These are phyloP conservation scores for Emydura subglobosa DNA, from an alignment of 2,113 vertebrate species.

Conservation along the genomic window DNA sequence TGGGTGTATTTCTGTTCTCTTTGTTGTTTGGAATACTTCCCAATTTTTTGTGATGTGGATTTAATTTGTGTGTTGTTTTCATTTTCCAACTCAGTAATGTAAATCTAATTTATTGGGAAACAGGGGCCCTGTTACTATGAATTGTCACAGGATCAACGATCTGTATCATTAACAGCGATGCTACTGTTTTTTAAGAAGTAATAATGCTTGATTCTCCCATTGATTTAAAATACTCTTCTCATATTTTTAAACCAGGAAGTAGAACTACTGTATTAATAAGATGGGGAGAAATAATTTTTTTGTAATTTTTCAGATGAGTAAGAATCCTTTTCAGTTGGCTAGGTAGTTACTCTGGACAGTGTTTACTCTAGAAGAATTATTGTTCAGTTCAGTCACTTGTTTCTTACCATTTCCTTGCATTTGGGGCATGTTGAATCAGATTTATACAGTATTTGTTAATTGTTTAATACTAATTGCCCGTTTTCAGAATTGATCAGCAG, in stretches of 20 bases:
- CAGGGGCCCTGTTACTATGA: neutral
- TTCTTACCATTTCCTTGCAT: neutral
- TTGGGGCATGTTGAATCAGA: neutral
- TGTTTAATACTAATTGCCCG: neutral
- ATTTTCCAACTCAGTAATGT: neutral
- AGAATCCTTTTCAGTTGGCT: neutral
- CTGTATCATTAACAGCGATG: neutral
- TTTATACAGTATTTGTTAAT: neutral
- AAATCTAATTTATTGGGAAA: neutral
- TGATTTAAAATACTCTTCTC: neutral
- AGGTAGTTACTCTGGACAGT: neutral
- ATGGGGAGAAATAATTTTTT: neutral
- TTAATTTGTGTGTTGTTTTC: neutral
- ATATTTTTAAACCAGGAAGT: neutral
- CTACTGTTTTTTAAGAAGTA: neutral
- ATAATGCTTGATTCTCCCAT: neutral
- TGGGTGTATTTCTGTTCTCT: neutral
- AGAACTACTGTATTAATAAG: neutral
- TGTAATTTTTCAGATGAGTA: neutral
- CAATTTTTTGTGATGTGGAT: neutral
- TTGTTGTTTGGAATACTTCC: neutral
- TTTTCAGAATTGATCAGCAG: neutral
- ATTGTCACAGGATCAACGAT: neutral
- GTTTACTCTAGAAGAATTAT: neutral
- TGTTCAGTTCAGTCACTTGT: neutral